Conservation (phyloP, 2,797 vertebrate genomes). For the Hippopotamyrus pictus region DNA sequence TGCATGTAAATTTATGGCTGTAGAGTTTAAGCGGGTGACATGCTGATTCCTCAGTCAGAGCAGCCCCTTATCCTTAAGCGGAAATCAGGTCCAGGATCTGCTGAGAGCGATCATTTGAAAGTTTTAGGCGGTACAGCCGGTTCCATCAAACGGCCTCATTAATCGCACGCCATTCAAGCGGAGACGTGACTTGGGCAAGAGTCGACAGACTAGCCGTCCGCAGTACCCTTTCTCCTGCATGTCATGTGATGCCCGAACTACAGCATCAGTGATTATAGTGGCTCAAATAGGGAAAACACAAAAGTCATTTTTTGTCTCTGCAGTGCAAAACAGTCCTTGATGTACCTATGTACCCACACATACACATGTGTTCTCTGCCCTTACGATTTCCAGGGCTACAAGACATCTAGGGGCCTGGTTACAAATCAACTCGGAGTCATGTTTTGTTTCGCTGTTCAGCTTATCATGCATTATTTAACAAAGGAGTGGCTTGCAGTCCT, state of each 20-base stretch:
- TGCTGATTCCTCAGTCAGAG: neutral
- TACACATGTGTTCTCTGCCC: neutral
- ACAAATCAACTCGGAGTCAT: neutral
- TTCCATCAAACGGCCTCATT: slow-evolving; percentile 52
- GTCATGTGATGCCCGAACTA: slow-evolving; percentile 19
- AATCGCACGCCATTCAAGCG: slow-evolving; percentile 40
- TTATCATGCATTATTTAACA: neutral
- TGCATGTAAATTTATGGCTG: neutral
- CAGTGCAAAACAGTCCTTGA: neutral
- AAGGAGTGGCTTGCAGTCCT: neutral
- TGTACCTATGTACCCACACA: neutral
- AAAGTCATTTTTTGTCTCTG: neutral
- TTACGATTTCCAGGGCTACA: neutral
- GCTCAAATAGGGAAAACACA: neutral
- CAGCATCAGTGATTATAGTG: slow-evolving; percentile 22
- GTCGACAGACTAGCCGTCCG: slow-evolving; percentile 22
- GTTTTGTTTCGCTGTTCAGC: slow-evolving; percentile 3
- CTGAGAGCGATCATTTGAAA: slow-evolving; percentile 31
- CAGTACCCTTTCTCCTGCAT: neutral
- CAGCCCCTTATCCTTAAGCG: slow-evolving; percentile 41
- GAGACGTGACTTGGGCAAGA: slow-evolving; percentile 33
- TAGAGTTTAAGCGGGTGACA: neutral
- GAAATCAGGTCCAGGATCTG: slow-evolving; percentile 48
- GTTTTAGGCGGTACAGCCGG: slow-evolving; percentile 49
- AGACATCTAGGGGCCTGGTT: neutral